These are phyloP conservation scores for Octomys mimax DNA, from an alignment of 2,797 vertebrate genomes.

Conservation along the genomic window DNA sequence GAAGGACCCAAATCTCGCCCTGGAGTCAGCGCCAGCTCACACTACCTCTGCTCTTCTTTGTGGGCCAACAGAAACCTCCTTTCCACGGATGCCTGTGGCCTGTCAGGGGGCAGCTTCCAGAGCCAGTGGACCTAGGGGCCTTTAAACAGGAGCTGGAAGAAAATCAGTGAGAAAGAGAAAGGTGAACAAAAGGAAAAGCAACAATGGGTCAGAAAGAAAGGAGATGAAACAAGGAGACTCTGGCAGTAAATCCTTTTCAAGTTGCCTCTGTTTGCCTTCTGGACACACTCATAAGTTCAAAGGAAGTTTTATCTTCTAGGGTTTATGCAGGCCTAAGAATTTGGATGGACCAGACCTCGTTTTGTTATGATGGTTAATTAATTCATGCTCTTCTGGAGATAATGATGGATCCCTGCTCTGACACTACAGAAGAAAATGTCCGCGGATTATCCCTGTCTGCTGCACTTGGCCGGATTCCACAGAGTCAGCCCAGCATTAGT, in stretches of 20 bases:
- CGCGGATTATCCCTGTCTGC: conserved; percentile 77
- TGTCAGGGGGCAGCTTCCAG: conserved; percentile 3
- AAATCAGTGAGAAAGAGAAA: conserved; percentile 52
- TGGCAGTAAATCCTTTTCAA: not conserved
- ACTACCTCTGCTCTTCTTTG: not conserved
- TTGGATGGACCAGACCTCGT: not conserved
- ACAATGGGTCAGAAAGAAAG: not conserved
- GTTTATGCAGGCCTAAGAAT: conserved; percentile 56
- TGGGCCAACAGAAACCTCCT: conserved; percentile 29
- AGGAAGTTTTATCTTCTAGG: conserved; percentile 44
- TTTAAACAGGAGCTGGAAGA: conserved; percentile 62
- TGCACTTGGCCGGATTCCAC: conserved; percentile 74
- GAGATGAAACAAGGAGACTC: not conserved
- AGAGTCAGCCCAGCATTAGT: not conserved
- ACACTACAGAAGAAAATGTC: conserved; percentile 79
- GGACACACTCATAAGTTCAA: conserved; percentile 57
- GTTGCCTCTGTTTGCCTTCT: conserved; percentile 55
- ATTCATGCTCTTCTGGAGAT: conserved; percentile 76
- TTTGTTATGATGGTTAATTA: conserved; percentile 70
- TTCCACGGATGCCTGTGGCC: not conserved
- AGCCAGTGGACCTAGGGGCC: not conserved
- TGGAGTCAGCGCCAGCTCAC: not conserved
- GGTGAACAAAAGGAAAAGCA: not conserved
- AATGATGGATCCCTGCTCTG: conserved; percentile 72
- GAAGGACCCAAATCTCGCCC: not conserved